Conservation (phyloP, 2,888 invertebrate genomes). For the Alentia gelatinosa region DNA sequence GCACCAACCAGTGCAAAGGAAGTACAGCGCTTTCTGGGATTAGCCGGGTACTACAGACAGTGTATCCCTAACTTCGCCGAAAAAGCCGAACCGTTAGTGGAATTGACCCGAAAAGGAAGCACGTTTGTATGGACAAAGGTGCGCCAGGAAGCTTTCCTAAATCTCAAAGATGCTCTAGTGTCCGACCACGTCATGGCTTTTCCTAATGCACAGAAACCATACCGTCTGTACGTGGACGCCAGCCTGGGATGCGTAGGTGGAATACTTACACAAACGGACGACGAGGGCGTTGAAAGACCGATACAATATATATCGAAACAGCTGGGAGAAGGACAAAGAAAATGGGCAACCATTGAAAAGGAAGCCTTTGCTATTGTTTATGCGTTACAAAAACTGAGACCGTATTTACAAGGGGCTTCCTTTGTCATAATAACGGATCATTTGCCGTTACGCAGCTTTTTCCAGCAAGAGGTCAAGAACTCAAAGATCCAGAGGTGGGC, state of each 20-base stretch:
- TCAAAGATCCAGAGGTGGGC: conserved; percentile 30
- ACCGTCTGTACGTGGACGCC: not conserved
- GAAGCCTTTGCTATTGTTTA: conserved; percentile 36
- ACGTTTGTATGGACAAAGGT: not conserved
- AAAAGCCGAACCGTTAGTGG: not conserved
- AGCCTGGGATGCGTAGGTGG: not conserved
- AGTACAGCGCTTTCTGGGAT: not conserved
- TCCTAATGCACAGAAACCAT: not conserved
- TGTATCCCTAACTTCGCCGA: not conserved
- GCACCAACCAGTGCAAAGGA: not conserved
- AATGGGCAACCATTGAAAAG: not conserved
- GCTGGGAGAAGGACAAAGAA: not conserved
- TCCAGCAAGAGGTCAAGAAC: not conserved
- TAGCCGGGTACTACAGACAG: not conserved
- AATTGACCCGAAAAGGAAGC: not conserved
- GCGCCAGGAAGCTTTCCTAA: not conserved
- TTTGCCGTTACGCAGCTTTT: not conserved
- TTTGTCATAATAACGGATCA: conserved; percentile 21
- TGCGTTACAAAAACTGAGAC: not conserved
- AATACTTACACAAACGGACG: not conserved
- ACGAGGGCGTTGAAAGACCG: not conserved
- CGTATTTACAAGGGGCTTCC: not conserved
- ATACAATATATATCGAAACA: not conserved
- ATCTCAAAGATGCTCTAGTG: not conserved
- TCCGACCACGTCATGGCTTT: not conserved